Evolutionary conservation across 2,797 vertebrate species (phyloP).

Genomic region (Eulemur rubriventer): DNA sequence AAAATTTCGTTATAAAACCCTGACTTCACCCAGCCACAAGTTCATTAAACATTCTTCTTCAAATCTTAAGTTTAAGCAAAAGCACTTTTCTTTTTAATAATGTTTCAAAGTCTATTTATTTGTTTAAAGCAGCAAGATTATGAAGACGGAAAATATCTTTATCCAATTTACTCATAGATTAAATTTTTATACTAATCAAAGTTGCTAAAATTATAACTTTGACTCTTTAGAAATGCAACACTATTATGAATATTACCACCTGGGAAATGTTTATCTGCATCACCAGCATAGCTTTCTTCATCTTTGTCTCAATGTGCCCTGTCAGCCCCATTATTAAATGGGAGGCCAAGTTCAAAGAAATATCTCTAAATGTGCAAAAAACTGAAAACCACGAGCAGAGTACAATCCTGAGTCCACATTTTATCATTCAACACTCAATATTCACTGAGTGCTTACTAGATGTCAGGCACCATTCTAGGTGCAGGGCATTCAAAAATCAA

Average conservation of each 20-base stretch:
- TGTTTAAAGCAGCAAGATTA: neutral
- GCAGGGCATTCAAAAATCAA: neutral
- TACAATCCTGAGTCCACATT: neutral
- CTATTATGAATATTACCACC: neutral
- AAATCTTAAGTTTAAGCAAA: slow-evolving; percentile 38
- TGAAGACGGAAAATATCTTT: neutral
- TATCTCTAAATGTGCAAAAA: neutral
- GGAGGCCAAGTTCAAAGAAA: neutral
- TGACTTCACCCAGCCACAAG: neutral
- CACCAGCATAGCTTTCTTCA: neutral
- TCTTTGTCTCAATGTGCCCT: neutral
- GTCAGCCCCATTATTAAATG: neutral
- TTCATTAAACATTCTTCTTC: slow-evolving; percentile 46
- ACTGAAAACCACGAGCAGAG: neutral
- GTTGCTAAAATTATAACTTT: neutral
- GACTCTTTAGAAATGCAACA: neutral
- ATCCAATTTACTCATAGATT: neutral
- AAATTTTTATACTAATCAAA: neutral
- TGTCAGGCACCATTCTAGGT: neutral
- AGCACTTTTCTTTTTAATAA: slow-evolving; percentile 1
- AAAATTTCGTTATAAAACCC: slow-evolving; percentile 20
- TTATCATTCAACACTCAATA: neutral
- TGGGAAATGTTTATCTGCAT: neutral
- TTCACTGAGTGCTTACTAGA: neutral
- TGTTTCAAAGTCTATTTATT: neutral